These are phyloP conservation scores for Theonella swinhoei DNA, from an alignment of 37 sponge, comb jelly and placozoan genomes.

Conservation along the genomic window DNA sequence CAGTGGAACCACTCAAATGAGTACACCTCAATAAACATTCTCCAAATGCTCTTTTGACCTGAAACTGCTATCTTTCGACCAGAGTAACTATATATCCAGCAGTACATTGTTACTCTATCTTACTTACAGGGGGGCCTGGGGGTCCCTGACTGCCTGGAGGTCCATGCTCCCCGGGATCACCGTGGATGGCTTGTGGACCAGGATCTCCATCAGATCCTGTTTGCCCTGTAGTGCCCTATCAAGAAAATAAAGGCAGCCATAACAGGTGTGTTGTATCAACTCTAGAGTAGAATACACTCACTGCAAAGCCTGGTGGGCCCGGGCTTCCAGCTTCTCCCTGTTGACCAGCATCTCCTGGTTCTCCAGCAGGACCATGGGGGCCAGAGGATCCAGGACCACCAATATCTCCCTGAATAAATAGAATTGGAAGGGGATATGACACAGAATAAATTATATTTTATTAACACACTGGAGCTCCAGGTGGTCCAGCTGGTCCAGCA, in stretches of 20 bases:
- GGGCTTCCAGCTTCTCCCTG: slow-evolving; percentile 69
- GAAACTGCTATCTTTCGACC: too few relatives aligned
- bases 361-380: slow-evolving; percentile 49
- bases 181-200: slow-evolving; percentile 30
- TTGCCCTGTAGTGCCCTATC: slow-evolving; percentile 60
- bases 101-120: too few relatives aligned
- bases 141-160: slow-evolving; percentile 60
- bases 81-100: too few relatives aligned
- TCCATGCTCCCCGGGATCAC: slow-evolving; percentile 73
- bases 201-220: slow-evolving; percentile 66
- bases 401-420: slow-evolving; percentile 12
- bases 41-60: too few relatives aligned
- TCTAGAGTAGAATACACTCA: slow-evolving; percentile 16
- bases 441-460: not conserved
- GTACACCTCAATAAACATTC: too few relatives aligned
- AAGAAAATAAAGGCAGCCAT: not conserved
- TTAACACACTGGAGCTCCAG: slow-evolving; percentile 14
- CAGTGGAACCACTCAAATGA: not conserved
- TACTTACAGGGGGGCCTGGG: slow-evolving; percentile 55
- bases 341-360: slow-evolving; percentile 36
- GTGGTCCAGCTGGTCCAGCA: slow-evolving; percentile 42
- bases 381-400: slow-evolving; percentile 57
- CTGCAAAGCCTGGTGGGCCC: slow-evolving; percentile 59
- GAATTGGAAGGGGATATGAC: not conserved
- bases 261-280: not conserved